Base-by-base conservation (phyloP, 2,888 invertebrate genomes). In the Lordiphosa fenestrarum region DNA sequence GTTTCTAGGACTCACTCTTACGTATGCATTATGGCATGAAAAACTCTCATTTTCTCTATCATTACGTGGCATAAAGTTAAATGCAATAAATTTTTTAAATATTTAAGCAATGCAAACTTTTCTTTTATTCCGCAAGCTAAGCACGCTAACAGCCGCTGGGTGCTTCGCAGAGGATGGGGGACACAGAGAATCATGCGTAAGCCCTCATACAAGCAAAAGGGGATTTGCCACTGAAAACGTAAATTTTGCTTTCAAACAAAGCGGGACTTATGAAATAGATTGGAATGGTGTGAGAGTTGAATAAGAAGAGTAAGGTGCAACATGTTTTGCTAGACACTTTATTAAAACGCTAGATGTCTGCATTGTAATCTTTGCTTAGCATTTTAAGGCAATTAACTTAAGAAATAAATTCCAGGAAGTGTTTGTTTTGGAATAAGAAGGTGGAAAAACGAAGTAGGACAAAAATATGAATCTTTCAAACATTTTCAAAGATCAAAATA, bases 161-260 rank as follows among this genome's bases (percentile, higher is more conserved):
- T 42, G 41, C 6, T 21, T 40, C 44, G 37, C 38, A 46, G 6
- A 25, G 25, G 33, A 40, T 53, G 42, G 51, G 10, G 59, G 53
- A 41, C 59, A 65, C 59, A 63, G 69, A 63, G 69, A 76, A 69
- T 64, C 64, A 58, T 57, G 59, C 64, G 69, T 59, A 78, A 80
- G 59, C 67, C 51, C 48, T 56, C 54, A 42, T 49, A 76, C 77
- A 81, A 56, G 68, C 53, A 81, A 81, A 84, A 69, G 41, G 59
- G 84, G 73, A 76, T 83, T 74, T 61, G 53, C 61, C 65, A 54
- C 59, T 70, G 71, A 62, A 81, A 83, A 50, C 84, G 66, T 71
- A 80, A 73, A 83, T 78, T 83, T 64, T 10, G 46, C 49, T 33
- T 61, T 60, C 41, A 42, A 62, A 42, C 42, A 62, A 61, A 41